Base-by-base conservation (phyloP, 2,888 invertebrate species). In the Hipparchia semele region DNA sequence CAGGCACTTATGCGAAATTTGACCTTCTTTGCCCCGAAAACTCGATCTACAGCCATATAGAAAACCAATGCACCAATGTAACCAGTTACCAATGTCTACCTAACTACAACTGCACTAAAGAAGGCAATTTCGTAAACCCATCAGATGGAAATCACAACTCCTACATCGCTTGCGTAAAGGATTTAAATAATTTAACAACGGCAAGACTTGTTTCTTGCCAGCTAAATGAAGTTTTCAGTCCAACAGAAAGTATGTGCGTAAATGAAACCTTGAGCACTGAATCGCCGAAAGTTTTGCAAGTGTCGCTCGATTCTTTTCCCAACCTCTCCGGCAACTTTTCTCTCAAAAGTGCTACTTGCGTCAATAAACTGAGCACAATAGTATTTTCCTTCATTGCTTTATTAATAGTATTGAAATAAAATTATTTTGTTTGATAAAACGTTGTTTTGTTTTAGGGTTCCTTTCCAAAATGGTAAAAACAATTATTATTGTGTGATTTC, bases 21-120 rank as follows among this genome's bases (percentile, higher is more conserved):
- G 86, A 89, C 73, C 84, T 92, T 0, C 79, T 80, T 2, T 94
- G 94, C 72, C 93, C 94, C 0, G 77, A 83, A 13, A 83, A 86
- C 61, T 89, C 87, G 62, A 81, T 88, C 6, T 92, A 87, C 80
- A 91, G 88, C 73, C 91, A 92, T 74, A 61, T 86, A 56, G 88
- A 90, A 71, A 81, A 80, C 65, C 85, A 88, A 67, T 94, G 93
- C 78, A 90, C 91, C 1, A 91, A 90, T 67, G 81, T 86, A 9
- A 87, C 91, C 0, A 82, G 80, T 60, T 92, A 92, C 76, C 79
- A 83, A 73, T 94, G 93, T 76, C 77, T 82, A 45, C 82, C 86
- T 1, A 80, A 81, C 58, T 86, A 82, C 72, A 84, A 84, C 61
- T 94, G 93, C 72, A 82, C 83, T 0, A 68, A 56, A 6, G 73